Evolutionary conservation across 2,888 invertebrate genomes (phyloP).

Genomic region (Agriopis leucophaearia): DNA sequence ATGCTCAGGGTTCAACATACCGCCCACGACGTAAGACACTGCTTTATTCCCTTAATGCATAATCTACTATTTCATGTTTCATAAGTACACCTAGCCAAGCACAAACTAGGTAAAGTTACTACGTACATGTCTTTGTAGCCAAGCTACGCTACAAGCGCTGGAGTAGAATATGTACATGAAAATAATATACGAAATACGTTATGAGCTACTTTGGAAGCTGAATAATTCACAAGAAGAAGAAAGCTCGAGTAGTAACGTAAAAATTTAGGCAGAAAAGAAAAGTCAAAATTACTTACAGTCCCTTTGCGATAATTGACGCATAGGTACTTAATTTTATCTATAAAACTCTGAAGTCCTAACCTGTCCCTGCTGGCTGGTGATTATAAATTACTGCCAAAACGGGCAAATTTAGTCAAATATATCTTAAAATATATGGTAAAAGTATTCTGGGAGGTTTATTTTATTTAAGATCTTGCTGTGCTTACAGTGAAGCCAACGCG

Average conservation of each 20-base stretch:
- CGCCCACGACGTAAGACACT: too few species aligned
- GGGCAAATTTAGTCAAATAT: neutral
- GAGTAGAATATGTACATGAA: too few species aligned
- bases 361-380: neutral
- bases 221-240: neutral
- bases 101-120: too few species aligned
- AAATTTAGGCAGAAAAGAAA: slow-evolving; percentile 3
- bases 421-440: neutral
- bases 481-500: too few species aligned
- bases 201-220: neutral
- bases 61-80: too few species aligned
- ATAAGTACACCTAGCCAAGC: too few species aligned
- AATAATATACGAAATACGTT: neutral
- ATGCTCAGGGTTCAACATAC: too few species aligned
- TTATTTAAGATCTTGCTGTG: too few species aligned
- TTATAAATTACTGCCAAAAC: slow-evolving; percentile 1
- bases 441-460: too few species aligned
- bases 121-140: too few species aligned
- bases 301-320: neutral
- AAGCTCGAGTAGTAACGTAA: neutral
- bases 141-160: too few species aligned
- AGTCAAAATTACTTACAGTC: slow-evolving; percentile 4
- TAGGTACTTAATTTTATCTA: slow-evolving; percentile 6
- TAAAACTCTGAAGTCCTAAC: slow-evolving; percentile 4
- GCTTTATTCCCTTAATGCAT: too few species aligned